phyloP scores from a whole-genome alignment of 2,888 invertebrate species.

The Drosophila austrosaltans region DNA sequence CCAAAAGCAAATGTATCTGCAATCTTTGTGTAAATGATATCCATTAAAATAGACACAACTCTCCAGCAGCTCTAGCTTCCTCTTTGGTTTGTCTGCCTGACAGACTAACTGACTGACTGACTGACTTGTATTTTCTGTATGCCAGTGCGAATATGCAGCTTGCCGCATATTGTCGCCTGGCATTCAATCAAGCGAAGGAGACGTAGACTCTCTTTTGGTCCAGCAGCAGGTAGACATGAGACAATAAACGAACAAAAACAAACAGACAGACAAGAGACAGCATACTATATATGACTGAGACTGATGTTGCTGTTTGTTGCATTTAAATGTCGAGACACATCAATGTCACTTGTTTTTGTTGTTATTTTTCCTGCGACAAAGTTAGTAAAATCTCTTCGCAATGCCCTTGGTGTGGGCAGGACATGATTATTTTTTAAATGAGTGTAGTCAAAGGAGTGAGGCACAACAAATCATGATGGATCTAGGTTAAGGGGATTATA shows the following conservation, averaged over 20 bases:
- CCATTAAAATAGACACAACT: slow-evolving; percentile 18
- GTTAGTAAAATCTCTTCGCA: neutral
- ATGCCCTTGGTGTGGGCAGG: slow-evolving; percentile 4
- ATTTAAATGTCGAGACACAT: slow-evolving; percentile 68
- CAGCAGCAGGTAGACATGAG: slow-evolving; percentile 37
- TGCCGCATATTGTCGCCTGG: slow-evolving; percentile 5
- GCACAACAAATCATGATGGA: slow-evolving; percentile 12
- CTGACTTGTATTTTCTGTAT: slow-evolving; percentile 3
- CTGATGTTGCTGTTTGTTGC: slow-evolving; percentile 14
- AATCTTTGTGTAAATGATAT: slow-evolving; percentile 60
- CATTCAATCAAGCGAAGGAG: slow-evolving; percentile 16
- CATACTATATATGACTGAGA: slow-evolving; percentile 7
- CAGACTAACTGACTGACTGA: neutral
- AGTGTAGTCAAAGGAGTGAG: neutral
- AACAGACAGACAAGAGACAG: slow-evolving; percentile 7
- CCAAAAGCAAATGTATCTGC: slow-evolving; percentile 36
- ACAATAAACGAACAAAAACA: slow-evolving; percentile 10
- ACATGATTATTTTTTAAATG: neutral
- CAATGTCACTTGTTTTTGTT: slow-evolving; percentile 50
- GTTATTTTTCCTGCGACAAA: slow-evolving; percentile 27
- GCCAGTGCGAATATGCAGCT: slow-evolving; percentile 13
- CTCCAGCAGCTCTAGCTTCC: neutral
- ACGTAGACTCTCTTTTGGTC: neutral
- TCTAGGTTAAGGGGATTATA: slow-evolving; percentile 39
- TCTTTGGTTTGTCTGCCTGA: neutral